Evolutionary conservation across 2,113 vertebrate genomes (phyloP).

Genomic region (Odontesthes bonariensis): DNA sequence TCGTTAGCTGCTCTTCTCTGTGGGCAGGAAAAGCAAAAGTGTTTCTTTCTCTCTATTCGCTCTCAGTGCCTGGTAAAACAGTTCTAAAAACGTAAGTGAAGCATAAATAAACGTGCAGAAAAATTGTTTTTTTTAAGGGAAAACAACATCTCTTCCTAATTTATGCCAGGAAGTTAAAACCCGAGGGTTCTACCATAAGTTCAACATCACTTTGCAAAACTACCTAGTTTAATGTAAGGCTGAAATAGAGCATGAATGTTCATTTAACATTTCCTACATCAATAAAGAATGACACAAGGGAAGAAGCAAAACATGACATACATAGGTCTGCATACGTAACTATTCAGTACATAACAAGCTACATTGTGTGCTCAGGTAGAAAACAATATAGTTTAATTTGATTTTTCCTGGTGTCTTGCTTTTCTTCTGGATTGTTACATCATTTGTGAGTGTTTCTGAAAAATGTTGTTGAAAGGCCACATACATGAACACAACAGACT

Average conservation of each 20-base stretch:
- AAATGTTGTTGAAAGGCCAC: too few relatives aligned
- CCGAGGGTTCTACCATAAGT: not conserved
- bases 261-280: constrained; percentile 4
- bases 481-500: too few relatives aligned
- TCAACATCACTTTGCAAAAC: not conserved
- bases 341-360: not conserved
- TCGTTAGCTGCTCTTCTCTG: constrained; percentile 10
- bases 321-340: not conserved
- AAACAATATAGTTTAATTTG: too few relatives aligned
- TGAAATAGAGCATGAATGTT: not conserved
- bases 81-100: constrained; percentile 3
- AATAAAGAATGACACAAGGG: constrained; percentile 11
- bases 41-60: not conserved
- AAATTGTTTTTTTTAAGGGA: not conserved
- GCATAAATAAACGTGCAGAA: not conserved
- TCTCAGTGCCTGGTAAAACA: not conserved
- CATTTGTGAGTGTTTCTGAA: too few relatives aligned
- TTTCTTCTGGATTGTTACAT: too few relatives aligned
- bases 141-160: not conserved
- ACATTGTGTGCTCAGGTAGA: not conserved
- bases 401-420: too few relatives aligned
- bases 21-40: not conserved
- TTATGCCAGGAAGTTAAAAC: constrained; percentile 1
- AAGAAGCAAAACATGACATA: not conserved
- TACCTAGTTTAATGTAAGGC: not conserved